Base-by-base conservation (phyloP, 2,113 vertebrate species). In the Brachypteracias leptosomus region DNA sequence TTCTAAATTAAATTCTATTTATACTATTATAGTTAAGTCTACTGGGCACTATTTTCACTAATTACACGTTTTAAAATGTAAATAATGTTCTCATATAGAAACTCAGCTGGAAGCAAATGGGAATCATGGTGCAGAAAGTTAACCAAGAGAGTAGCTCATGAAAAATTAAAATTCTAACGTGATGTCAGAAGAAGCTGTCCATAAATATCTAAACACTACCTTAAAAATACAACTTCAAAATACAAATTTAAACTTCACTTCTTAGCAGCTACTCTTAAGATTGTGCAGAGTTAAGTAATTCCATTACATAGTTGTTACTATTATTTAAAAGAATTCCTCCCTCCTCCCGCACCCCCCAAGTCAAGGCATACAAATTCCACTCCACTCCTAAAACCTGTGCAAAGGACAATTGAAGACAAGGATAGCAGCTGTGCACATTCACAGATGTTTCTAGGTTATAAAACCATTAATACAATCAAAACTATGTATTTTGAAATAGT, bases 271-370 rank as follows among this genome's bases (percentile, higher is more conserved):
- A 46, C 19, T 66, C 25, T 36, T 76, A 36, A 88, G 28, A 70
- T 46, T 2, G 3, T 29, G n/a, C 51, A 15, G 17, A 72, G 61
- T 78, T 40, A 63, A 92, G 6, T 42, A 70, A 78, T 47, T 55
- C 33, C 22, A 79, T 42, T 74, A 78, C 57, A 72, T 40, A 4
- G 26, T 6, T 72, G 20, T 36, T 71, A 29, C 11, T 49, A 20
- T n/a, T 49, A 36, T 13, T 82, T 72, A 9, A 54, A 76, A 76
- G 4, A 75, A 87, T 33, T 67, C 16, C 11, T 63, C 18, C 46
- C 16, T 16, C 44, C 44, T 16, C 16, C 4, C 0, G n/a, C n/a
- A n/a, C 1, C 15, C 7, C n/a, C 29, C 16, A 5, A 25, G 6
- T 72, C 16, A 80, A 81, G 51, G 4, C 59, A n/a, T 2, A 62